Evolutionary conservation across 2,113 vertebrate species (phyloP).

Genomic region (Opisthocomus hoazin): DNA sequence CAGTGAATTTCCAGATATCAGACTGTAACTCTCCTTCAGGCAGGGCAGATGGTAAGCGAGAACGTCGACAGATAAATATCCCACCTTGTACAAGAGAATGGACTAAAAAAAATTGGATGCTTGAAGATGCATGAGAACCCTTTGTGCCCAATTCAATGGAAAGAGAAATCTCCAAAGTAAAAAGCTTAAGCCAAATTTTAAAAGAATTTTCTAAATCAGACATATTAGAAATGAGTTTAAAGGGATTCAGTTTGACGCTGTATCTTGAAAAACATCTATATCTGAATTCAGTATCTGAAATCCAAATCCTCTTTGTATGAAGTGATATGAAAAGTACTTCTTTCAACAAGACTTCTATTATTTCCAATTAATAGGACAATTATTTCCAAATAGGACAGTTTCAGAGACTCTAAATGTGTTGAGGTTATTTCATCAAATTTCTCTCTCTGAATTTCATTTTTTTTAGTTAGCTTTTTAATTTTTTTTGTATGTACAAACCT

Average conservation of each 20-base stretch:
- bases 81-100: not conserved
- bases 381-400: not conserved
- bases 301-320: not conserved
- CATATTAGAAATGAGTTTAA: not conserved
- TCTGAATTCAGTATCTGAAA: not conserved
- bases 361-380: no score
- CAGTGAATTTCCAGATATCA: not conserved
- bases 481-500: not conserved
- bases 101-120: not conserved
- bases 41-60: not conserved
- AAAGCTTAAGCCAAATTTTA: not conserved
- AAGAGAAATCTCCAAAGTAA: not conserved
- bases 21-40: not conserved
- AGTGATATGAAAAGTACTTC: not conserved
- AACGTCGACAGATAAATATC: not conserved
- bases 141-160: not conserved
- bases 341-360: not conserved
- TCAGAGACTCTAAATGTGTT: not conserved
- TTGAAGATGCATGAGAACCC: not conserved
- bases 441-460: not conserved
- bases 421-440: not conserved
- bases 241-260: not conserved
- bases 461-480: no score
- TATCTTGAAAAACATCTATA: not conserved
- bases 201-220: not conserved